Evolutionary conservation across 2,888 invertebrate genomes (phyloP).

Genomic region (Falcaria lacertinaria): DNA sequence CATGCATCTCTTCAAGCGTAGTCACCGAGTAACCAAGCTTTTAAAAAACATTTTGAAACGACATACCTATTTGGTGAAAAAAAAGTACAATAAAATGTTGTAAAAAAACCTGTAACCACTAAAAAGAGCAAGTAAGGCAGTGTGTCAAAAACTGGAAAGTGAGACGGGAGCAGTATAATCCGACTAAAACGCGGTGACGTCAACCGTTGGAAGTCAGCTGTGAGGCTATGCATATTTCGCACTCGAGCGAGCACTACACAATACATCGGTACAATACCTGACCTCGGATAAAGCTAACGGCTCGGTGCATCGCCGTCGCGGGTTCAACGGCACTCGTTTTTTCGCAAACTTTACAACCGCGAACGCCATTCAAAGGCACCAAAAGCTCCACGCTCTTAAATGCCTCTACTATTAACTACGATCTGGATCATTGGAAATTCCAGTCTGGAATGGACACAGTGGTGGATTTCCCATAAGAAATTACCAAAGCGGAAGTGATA

Average conservation of each 20-base stretch:
- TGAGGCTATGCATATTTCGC: constrained; percentile 37
- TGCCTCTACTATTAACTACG: not conserved
- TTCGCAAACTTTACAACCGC: constrained; percentile 52
- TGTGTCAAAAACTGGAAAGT: constrained; percentile 1
- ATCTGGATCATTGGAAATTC: too few species aligned
- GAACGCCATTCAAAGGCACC: constrained; percentile 34
- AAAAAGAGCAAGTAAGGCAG: too few species aligned
- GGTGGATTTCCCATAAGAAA: too few species aligned
- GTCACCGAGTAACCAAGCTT: too few species aligned
- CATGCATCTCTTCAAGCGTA: too few species aligned
- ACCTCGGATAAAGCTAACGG: constrained; percentile 71
- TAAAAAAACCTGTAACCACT: too few species aligned
- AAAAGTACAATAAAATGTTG: too few species aligned
- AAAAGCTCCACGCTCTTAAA: constrained; percentile 3
- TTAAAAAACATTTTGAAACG: too few species aligned
- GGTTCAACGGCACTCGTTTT: constrained; percentile 67
- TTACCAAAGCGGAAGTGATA: too few species aligned
- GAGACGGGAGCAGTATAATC: constrained; percentile 6
- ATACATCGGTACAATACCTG: constrained; percentile 46
- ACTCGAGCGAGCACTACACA: constrained; percentile 23
- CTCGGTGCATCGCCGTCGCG: constrained; percentile 54
- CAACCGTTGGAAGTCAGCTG: constrained; percentile 32
- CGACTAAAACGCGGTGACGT: constrained; percentile 14
- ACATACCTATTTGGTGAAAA: too few species aligned
- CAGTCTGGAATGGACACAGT: too few species aligned